These are phyloP conservation scores for Indicator maculatus DNA, from an alignment of 2,113 vertebrate species.

Conservation along the genomic window DNA sequence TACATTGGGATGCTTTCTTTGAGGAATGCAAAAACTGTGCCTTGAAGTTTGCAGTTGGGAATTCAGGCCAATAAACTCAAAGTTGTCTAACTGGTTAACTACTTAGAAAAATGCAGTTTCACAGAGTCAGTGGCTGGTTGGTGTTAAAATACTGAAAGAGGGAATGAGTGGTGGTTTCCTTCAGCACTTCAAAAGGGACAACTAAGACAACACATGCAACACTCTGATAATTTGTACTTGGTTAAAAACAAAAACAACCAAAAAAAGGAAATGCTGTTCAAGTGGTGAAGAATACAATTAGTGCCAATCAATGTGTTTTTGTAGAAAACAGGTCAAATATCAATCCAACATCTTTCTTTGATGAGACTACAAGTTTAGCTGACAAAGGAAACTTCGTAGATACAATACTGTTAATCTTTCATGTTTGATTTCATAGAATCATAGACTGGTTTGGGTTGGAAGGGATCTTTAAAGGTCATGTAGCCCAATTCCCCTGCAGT, in stretches of 20 bases:
- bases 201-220: neutral
- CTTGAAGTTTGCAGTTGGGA: neutral
- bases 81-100: neutral
- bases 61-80: neutral
- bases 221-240: neutral
- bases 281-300: neutral
- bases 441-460: too few species aligned
- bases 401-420: neutral
- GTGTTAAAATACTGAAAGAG: neutral
- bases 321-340: slow-evolving; percentile 34
- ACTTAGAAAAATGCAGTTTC: neutral
- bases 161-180: neutral
- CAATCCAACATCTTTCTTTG: slow-evolving; percentile 1
- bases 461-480: too few species aligned
- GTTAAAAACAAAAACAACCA: neutral
- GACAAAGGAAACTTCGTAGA: neutral
- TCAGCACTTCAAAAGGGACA: neutral
- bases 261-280: neutral
- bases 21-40: neutral
- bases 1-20: neutral
- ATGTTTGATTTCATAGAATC: neutral
- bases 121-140: neutral
- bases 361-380: neutral
- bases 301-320: slow-evolving; percentile 17
- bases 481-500: too few species aligned